A percentile compares a stretch with the other conserved stretches of the same genome.
Conservation (phyloP, 2,797 vertebrate species). For the Hyperoplus lanceolatus region DNA sequence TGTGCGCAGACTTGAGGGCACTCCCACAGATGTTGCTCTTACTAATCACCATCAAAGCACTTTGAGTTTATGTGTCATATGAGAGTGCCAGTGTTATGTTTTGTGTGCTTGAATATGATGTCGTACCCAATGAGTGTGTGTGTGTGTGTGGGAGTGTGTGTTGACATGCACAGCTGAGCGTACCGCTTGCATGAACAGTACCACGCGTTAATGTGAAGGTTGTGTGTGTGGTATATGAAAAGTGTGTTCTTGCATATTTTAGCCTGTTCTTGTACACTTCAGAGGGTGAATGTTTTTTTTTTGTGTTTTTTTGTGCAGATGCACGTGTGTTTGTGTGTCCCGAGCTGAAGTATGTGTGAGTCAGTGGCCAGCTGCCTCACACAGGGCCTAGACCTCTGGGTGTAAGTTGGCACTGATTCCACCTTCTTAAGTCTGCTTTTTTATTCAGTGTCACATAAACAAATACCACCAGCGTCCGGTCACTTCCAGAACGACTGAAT, state of each 20-base stretch:
- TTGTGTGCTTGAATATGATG: conserved; percentile 31
- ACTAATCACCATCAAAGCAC: conserved; percentile 74
- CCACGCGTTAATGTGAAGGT: not conserved
- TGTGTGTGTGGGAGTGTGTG: conserved; percentile 17
- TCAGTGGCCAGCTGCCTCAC: conserved; percentile 74
- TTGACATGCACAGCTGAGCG: conserved; percentile 30
- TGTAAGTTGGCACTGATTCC: conserved; percentile 65
- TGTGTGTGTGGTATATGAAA: not conserved
- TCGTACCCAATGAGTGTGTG: conserved; percentile 5
- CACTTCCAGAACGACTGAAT: conserved; percentile 60
- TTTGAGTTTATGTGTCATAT: conserved; percentile 39
- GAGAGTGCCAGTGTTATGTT: conserved; percentile 25
- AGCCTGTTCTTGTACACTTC: conserved; percentile 50
- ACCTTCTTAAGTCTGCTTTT: conserved; percentile 72
- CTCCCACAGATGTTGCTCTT: conserved; percentile 77
- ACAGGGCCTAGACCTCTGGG: conserved; percentile 67
- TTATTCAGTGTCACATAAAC: conserved; percentile 78
- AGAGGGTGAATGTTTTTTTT: conserved; percentile 47
- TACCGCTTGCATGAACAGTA: conserved; percentile 12
- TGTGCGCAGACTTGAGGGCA: conserved; percentile 45
- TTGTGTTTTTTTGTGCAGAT: not conserved
- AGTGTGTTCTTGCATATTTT: conserved; percentile 52
- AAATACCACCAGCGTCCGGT: conserved; percentile 71
- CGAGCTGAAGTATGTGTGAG: conserved; percentile 53
- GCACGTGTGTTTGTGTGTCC: not conserved